Conservation (phyloP, 2,797 vertebrate genomes). For the Martes flavigula region DNA sequence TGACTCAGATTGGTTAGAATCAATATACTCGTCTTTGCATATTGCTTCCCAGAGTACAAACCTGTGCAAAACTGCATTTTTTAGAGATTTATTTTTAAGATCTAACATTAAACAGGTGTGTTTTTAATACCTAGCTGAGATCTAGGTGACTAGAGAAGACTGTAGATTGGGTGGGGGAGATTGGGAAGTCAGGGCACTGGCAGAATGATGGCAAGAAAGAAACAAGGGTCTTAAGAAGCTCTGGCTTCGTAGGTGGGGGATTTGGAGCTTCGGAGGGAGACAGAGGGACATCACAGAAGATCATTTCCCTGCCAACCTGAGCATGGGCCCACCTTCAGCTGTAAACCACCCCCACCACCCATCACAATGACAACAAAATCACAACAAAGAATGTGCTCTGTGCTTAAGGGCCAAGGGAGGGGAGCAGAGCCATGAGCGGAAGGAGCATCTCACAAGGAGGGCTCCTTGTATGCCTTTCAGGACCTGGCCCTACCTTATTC, state of each 20-base stretch:
- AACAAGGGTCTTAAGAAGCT: background rate
- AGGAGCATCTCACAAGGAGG: background rate
- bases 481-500: too few species aligned
- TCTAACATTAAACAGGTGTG: background rate
- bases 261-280: background rate
- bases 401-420: background rate
- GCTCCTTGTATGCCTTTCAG: background rate
- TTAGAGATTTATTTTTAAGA: background rate
- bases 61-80: background rate
- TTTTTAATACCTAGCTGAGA: background rate
- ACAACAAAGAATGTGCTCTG: background rate
- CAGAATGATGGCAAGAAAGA: background rate
- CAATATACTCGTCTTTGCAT: background rate
- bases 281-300: background rate
- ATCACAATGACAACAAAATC: background rate
- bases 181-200: background rate
- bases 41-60: background rate
- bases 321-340: background rate
- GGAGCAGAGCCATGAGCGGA: background rate
- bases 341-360: background rate
- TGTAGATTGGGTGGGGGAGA: background rate
- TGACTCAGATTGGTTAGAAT: background rate
- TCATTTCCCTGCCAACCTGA: background rate
- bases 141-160: background rate
- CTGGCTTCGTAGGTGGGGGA: background rate